phyloP scores from a whole-genome alignment of 1,140 invertebrate genomes.

The Centruroides sculpturatus region DNA sequence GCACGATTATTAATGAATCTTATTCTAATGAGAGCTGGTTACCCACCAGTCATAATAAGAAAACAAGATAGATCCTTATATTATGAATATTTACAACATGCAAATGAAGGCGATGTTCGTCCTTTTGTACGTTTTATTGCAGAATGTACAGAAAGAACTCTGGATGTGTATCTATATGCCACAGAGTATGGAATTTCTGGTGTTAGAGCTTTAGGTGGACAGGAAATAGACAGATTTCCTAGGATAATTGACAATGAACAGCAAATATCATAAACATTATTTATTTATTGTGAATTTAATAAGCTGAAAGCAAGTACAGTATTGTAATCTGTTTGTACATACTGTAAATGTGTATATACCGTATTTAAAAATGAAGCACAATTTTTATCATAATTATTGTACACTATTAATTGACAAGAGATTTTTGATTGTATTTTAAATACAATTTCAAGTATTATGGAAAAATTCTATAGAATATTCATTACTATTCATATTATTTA shows the following conservation, averaged over 20 bases:
- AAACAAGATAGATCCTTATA: constrained; percentile 64
- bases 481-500: too few relatives aligned
- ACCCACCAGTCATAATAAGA: constrained; percentile 85
- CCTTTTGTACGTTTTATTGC: constrained; percentile 93
- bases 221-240: neutral
- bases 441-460: too few relatives aligned
- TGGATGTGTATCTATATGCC: constrained; percentile 85
- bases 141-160: constrained; percentile 76
- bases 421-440: too few relatives aligned
- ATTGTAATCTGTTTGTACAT: too few relatives aligned
- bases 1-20: constrained; percentile 91
- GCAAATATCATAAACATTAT: neutral
- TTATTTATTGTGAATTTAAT: neutral
- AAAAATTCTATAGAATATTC: too few relatives aligned
- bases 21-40: constrained; percentile 94
- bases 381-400: too few relatives aligned
- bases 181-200: constrained; percentile 3
- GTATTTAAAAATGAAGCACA: too few relatives aligned
- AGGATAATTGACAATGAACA: neutral
- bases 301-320: too few relatives aligned
- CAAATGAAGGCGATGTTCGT: constrained; percentile 79
- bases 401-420: too few relatives aligned
- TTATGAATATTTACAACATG: constrained; percentile 73
- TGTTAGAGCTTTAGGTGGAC: constrained; percentile 5
- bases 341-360: too few relatives aligned